These are phyloP conservation scores for Sweltsa coloradensis DNA, from an alignment of 1,140 invertebrate species.

Conservation along the genomic window DNA sequence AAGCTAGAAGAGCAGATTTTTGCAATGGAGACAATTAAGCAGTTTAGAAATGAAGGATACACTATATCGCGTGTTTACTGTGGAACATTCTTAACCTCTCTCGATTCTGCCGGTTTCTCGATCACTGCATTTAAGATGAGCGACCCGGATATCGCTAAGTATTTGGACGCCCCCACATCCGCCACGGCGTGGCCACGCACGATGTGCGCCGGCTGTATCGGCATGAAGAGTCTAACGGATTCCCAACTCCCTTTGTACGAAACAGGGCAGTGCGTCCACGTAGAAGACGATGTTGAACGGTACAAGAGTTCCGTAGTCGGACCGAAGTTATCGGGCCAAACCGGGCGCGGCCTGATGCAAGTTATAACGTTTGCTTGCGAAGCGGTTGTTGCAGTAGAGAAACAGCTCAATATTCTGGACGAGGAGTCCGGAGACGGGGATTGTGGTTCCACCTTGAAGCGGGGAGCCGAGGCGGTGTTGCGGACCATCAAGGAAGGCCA, in stretches of 20 bases:
- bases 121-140: slow-evolving; percentile 44
- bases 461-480: slow-evolving; percentile 35
- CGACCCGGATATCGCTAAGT: slow-evolving; percentile 24
- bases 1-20: slow-evolving; percentile 47
- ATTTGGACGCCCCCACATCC: slow-evolving; percentile 31
- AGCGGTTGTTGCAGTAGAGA: slow-evolving; percentile 37
- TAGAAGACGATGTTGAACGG: neutral
- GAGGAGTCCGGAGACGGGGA: slow-evolving; percentile 46
- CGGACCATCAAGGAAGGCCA: slow-evolving; percentile 17
- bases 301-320: slow-evolving; percentile 14
- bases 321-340: slow-evolving; percentile 21
- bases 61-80: slow-evolving; percentile 37
- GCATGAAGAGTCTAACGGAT: neutral
- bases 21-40: slow-evolving; percentile 38
- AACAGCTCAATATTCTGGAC: slow-evolving; percentile 48
- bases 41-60: slow-evolving; percentile 28
- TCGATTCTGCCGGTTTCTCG: slow-evolving; percentile 46
- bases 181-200: slow-evolving; percentile 30
- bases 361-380: slow-evolving; percentile 35
- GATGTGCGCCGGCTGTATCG: slow-evolving; percentile 10
- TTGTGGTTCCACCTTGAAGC: slow-evolving; percentile 45
- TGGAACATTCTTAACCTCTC: slow-evolving; percentile 46
- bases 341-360: slow-evolving; percentile 22
- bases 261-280: neutral
- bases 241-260: neutral